Evolutionary conservation across 2,797 vertebrate genomes (phyloP).

Genomic region (Tarsius wallacei): DNA sequence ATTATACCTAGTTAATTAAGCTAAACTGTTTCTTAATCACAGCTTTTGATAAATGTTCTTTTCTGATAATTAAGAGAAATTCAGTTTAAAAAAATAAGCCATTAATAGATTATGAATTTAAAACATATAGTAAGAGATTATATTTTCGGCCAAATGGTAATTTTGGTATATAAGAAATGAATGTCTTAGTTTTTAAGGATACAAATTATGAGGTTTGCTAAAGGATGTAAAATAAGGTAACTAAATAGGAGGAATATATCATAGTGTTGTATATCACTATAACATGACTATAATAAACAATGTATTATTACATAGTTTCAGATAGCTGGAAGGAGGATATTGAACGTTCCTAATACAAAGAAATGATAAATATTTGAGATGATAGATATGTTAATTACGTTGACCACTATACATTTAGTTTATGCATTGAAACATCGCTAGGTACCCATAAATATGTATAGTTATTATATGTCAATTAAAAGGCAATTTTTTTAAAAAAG

Average conservation of each 20-base stretch:
- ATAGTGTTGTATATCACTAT: neutral
- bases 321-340: neutral
- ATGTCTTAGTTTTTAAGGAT: conserved; percentile 23
- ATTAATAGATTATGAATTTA: conserved; percentile 34
- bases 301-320: neutral
- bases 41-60: conserved; percentile 46
- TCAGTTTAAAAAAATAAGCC: conserved; percentile 6
- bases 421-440: neutral
- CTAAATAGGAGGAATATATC: neutral
- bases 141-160: conserved; percentile 12
- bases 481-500: no score
- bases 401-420: neutral
- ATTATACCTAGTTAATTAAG: conserved; percentile 18
- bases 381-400: neutral
- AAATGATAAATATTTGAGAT: neutral
- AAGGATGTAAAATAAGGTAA: neutral
- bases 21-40: conserved; percentile 11
- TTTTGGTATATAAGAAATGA: conserved; percentile 48
- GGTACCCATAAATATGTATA: neutral
- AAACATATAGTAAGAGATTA: neutral
- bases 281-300: neutral
- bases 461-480: neutral
- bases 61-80: conserved; percentile 45
- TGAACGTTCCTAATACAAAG: neutral
- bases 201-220: conserved; percentile 29